Evolutionary conservation across 2,113 vertebrate species (phyloP).

Genomic region (Eulacestoma nigropectus): DNA sequence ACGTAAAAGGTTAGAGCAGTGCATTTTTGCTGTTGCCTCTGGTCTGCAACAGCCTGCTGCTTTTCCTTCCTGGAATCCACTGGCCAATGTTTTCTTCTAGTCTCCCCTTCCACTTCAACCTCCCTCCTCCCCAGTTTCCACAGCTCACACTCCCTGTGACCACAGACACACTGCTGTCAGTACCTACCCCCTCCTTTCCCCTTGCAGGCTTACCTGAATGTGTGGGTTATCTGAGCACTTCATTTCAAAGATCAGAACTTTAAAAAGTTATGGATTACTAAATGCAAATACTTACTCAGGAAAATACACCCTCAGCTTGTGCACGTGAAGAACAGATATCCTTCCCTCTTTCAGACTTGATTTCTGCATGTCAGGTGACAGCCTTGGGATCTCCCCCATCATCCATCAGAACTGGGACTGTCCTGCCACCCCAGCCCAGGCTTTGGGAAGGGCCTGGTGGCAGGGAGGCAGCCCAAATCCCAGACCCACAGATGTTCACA

Average conservation of each 20-base stretch:
- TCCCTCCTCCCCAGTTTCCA: neutral
- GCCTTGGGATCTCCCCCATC: fast-evolving
- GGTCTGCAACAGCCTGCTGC: neutral
- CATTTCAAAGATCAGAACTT: neutral
- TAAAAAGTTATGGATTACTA: neutral
- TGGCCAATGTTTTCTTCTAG: neutral
- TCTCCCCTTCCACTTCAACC: too few species aligned
- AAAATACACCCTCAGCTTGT: neutral
- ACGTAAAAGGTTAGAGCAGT: neutral
- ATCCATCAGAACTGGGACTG: neutral
- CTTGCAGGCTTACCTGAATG: neutral
- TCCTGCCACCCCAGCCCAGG: fast-evolving
- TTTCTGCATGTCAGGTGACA: fast-evolving
- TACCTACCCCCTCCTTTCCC: neutral
- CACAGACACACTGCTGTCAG: neutral
- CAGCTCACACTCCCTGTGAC: fast-evolving
- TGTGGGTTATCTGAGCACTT: neutral
- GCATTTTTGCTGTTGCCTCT: neutral
- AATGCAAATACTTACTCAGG: neutral
- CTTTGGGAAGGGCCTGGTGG: neutral
- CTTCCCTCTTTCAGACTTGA: fast-evolving
- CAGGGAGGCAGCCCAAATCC: too few species aligned
- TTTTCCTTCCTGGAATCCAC: neutral
- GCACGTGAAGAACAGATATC: neutral
- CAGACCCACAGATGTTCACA: fast-evolving